Conservation (phyloP, 2,113 vertebrate species). For the Stigmatopora argus region DNA sequence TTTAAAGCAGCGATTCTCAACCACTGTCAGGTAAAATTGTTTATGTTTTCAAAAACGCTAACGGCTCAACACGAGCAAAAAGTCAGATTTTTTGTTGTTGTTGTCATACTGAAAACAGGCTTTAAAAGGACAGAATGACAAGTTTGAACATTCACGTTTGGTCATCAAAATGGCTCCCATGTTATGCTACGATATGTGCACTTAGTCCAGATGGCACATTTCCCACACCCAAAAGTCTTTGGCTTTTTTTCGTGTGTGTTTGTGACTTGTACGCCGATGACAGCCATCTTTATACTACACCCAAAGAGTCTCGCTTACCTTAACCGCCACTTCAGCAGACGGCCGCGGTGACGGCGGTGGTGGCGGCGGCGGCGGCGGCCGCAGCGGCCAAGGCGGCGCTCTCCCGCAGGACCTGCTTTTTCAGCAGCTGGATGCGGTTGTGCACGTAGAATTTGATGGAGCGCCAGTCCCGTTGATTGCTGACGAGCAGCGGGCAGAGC, state of each 20-base stretch:
- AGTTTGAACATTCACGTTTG: conserved; percentile 54
- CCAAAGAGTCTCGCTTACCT: conserved; percentile 33
- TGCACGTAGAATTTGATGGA: conserved; percentile 77
- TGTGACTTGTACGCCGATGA: too few species aligned
- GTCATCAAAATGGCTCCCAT: conserved; percentile 33
- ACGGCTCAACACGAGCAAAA: too few species aligned
- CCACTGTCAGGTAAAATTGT: too few species aligned
- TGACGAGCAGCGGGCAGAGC: conserved; percentile 73
- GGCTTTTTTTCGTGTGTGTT: neutral
- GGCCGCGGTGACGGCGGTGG: conserved; percentile 6
- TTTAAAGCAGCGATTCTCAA: neutral
- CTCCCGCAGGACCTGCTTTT: conserved; percentile 69
- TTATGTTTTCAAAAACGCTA: too few species aligned
- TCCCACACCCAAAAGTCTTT: neutral
- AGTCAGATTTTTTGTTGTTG: too few species aligned
- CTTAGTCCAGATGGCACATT: neutral
- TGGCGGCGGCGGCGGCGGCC: too few species aligned
- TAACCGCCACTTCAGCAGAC: conserved; percentile 44
- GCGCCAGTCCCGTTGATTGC: conserved; percentile 75
- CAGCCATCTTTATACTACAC: neutral
- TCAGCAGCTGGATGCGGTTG: conserved; percentile 76
- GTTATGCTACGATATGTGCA: conserved; percentile 1
- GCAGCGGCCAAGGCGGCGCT: conserved; percentile 17
- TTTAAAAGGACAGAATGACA: conserved; percentile 15
- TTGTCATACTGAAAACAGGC: neutral